Conservation (phyloP, 2,888 invertebrate genomes). For the Acanthoscelides obtectus region DNA sequence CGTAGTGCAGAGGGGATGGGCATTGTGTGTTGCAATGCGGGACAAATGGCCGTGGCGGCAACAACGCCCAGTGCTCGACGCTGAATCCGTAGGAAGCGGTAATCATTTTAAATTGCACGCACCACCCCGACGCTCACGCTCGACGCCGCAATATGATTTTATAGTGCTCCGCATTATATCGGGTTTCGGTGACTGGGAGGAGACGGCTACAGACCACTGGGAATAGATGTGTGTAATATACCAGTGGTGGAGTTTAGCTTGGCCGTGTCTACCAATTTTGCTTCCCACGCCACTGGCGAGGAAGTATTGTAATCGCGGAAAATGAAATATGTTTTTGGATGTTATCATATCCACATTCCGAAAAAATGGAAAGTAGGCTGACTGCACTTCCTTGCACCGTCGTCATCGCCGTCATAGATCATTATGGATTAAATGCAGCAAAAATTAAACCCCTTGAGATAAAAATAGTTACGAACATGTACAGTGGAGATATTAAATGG, state of each 20-base stretch:
- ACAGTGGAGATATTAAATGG: too few species aligned
- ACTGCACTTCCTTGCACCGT: too few species aligned
- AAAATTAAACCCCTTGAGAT: too few species aligned
- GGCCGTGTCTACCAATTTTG: too few species aligned
- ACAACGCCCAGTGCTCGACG: background rate
- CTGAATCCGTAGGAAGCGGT: slow-evolving; percentile 22
- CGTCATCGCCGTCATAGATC: too few species aligned
- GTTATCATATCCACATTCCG: too few species aligned
- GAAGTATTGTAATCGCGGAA: too few species aligned
- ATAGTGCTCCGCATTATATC: slow-evolving; percentile 32
- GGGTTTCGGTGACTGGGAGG: slow-evolving; percentile 11
- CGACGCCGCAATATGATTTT: slow-evolving; percentile 35
- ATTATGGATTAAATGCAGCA: too few species aligned
- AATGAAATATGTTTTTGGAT: too few species aligned
- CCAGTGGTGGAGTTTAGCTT: background rate
- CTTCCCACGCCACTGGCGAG: too few species aligned
- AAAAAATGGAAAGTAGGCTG: too few species aligned
- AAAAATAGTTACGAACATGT: too few species aligned
- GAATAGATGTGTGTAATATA: background rate
- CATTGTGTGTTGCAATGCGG: slow-evolving; percentile 11
- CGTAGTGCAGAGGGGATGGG: background rate
- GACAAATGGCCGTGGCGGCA: slow-evolving; percentile 17
- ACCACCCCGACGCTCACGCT: slow-evolving; percentile 8
- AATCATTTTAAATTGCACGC: slow-evolving; percentile 36
- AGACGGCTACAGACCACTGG: background rate